These are phyloP conservation scores for Aphidius ervi DNA, from an alignment of 1,140 invertebrate genomes.

Conservation along the genomic window DNA sequence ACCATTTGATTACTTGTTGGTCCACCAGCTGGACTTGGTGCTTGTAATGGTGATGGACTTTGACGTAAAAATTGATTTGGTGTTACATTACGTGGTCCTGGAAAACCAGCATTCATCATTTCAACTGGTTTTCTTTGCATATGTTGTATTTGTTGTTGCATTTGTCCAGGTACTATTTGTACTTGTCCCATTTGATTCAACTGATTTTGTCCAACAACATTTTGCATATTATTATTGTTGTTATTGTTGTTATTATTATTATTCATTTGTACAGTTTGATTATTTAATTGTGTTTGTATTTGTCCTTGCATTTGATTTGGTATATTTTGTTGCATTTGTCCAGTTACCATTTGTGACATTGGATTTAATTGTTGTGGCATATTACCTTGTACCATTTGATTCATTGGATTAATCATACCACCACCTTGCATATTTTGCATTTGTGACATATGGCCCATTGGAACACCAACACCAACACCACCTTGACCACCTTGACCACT, in stretches of 20 bases:
- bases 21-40: constrained; percentile 64
- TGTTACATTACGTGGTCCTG: constrained; percentile 57
- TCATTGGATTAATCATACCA: constrained; percentile 46
- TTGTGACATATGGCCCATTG: constrained; percentile 43
- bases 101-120: constrained; percentile 52
- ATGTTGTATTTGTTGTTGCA: constrained; percentile 56
- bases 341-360: constrained; percentile 38
- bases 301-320: constrained; percentile 12
- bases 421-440: constrained; percentile 47
- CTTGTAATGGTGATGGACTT: constrained; percentile 63
- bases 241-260: constrained; percentile 43
- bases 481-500: constrained; percentile 40
- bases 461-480: constrained; percentile 44
- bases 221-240: constrained; percentile 37
- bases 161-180: constrained; percentile 56
- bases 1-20: constrained; percentile 62
- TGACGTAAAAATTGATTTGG: constrained; percentile 66
- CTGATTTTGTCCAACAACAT: constrained; percentile 42
- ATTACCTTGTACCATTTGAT: constrained; percentile 43
- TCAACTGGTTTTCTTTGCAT: constrained; percentile 50
- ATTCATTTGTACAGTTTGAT: constrained; percentile 46
- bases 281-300: constrained; percentile 31
- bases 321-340: constrained; percentile 48
- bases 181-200: constrained; percentile 53
- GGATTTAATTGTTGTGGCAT: constrained; percentile 31